Conservation (phyloP, 2,797 vertebrate genomes). For the Mormyrus hasselquistii region DNA sequence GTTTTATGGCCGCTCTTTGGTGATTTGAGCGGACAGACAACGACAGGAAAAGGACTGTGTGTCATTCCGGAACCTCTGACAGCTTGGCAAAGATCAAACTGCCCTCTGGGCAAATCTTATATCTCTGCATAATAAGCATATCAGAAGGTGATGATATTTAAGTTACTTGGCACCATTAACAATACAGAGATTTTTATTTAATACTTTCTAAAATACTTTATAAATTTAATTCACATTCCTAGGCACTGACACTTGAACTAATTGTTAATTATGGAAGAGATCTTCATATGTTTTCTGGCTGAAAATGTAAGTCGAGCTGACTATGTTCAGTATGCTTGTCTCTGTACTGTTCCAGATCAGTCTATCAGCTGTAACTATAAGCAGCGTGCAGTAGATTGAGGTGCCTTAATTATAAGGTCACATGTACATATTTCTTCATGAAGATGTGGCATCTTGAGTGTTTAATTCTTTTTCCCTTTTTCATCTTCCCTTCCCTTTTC, state of each 20-base stretch:
- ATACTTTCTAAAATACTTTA: not conserved
- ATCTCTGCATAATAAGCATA: not conserved
- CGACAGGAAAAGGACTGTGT: not conserved
- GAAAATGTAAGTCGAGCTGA: not conserved
- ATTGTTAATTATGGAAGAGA: not conserved
- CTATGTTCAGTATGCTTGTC: not conserved
- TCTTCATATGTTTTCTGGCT: not conserved
- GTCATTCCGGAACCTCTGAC: not conserved
- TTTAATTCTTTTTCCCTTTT: not conserved
- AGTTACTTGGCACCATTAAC: not conserved
- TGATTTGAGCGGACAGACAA: not conserved
- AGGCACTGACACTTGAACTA: not conserved
- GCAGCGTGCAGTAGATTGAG: not conserved
- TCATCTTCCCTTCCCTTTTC: not conserved
- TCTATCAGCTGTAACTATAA: not conserved
- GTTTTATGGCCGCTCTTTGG: not conserved
- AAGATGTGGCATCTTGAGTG: not conserved
- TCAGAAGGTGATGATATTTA: not conserved
- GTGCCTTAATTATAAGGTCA: not conserved
- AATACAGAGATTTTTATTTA: not conserved
- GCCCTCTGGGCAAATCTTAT: not conserved
- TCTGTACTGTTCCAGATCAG: not conserved
- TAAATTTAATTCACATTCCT: not conserved
- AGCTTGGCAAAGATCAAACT: not conserved
- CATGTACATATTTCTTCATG: not conserved